Evolutionary conservation across 2,113 vertebrate genomes (phyloP), one percentile per base, ranked within the genome.

Genomic region (Oxyura jamaicensis): DNA sequence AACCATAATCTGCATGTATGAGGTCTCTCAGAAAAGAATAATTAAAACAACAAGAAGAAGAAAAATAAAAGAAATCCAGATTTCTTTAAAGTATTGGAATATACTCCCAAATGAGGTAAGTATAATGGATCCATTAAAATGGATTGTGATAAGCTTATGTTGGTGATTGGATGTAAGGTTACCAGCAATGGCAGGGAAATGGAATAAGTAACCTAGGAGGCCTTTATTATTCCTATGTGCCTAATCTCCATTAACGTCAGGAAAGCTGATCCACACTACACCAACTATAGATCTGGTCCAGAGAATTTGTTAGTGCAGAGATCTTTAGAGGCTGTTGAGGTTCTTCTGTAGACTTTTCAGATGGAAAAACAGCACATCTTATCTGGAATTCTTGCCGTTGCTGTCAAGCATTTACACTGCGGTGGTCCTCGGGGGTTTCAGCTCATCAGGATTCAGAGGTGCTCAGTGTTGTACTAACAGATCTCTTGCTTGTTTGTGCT

Each of bases 181-280:
- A 66, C 60, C 23, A 92, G 71, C 28, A 84, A 62, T n/a, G 46
- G 48, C 71, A 68, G 76, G 31, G 58, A 56, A 87, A 76, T 22
- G 11, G 87, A 83, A 29, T 76, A 68, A 89, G 69, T 33, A 81
- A 88, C 52, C 11, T 10, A 55, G 91, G 36, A 91, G 44, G 31
- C 78, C 39, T 77, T 89, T 63, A 52, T 75, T 76, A 92, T 72
- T 85, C 67, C 59, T 79, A 28, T 28, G 55, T 58, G 44, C 60
- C 63, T 84, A 5, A 90, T 77, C 39, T 82, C 80, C 83, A 84
- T 84, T 44, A 90, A 48, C 0, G 1, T 76, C 69, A 79, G 28
- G 80, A 88, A 95, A 92, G 35, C 42, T 96, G 85, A 91, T 88
- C 65, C 65, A 74, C 13, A 7, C 71, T 74, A 56, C 72, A 63